Evolutionary conservation across 1,140 invertebrate genomes (phyloP), one percentile per base, ranked within the genome.

Genomic region (Centruroides sculpturatus): DNA sequence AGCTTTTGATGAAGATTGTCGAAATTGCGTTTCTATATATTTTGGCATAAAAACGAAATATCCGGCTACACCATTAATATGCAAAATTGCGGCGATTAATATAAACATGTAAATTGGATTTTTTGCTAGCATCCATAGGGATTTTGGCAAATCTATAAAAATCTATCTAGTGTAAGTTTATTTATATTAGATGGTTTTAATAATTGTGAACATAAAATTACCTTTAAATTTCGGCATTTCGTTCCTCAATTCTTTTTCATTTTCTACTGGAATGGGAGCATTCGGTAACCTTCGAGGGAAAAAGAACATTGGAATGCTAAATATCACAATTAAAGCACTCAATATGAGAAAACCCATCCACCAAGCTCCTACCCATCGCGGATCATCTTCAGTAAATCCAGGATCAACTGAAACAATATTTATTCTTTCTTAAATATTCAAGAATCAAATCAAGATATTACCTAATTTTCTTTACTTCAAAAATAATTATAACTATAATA

Each of bases 11-110:
- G 85, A 82, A 13, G 84, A 83, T 66, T 85, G 82, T 62, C 81
- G 78, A 69, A 85, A 87, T 70, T 85, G 83, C 0, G 80, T 83
- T 71, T 86, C 84, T 52, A 86, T 83, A 62, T 86, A 87, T 69
- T 86, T 86, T 3, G 85, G 84, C 71, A 85, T 79, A 65, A 84
- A 86, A 11, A 85, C 83, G 79, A 81, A 84, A 66, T 85, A 86
- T 0, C 84, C 84, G 71, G 83, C 82, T 64, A 83, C 83, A 3
- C 83, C 83, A 65, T 86, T 78, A 13, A 84, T 77, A 68, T 84
- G 84, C 67, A 85, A 85, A 3, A 84, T 77, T 3, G 79, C 77
- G 3, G 83, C 79, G 0, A 85, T 69, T 61, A 82, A 83, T 64
- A 85, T 84, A 69, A 78, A 82, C 76, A 85, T 81, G 35, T 85